Evolutionary conservation across 2,888 invertebrate genomes (phyloP).

Genomic region (Eupithecia pulchellata): DNA sequence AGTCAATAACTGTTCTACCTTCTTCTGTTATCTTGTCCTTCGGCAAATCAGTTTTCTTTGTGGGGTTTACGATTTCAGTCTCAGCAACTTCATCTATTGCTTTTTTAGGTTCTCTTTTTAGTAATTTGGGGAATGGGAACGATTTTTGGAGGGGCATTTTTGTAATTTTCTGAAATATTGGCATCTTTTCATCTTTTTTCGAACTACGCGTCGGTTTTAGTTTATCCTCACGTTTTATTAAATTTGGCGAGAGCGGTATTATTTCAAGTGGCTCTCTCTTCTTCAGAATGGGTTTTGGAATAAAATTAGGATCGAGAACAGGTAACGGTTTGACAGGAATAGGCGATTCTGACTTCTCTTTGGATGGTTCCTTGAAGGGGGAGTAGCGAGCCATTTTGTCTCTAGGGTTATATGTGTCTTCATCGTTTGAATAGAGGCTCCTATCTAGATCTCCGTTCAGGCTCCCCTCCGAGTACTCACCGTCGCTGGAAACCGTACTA

Average conservation of each 20-base stretch:
- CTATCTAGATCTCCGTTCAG: constrained; percentile 68
- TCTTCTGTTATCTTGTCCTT: constrained; percentile 85
- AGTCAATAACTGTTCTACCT: constrained; percentile 89
- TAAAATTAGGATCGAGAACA: constrained; percentile 88
- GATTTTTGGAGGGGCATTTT: constrained; percentile 73
- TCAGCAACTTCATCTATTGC: constrained; percentile 46
- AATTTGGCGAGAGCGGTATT: constrained; percentile 45
- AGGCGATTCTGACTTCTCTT: constrained; percentile 79
- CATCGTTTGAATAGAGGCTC: constrained; percentile 79
- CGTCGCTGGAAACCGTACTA: constrained; percentile 86
- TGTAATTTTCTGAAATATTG: constrained; percentile 75
- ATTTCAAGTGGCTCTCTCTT: constrained; percentile 72
- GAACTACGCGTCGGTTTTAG: constrained; percentile 52
- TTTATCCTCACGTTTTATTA: constrained; percentile 54
- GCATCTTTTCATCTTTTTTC: constrained; percentile 72
- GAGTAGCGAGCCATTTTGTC: constrained; percentile 73
- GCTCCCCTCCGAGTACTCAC: constrained; percentile 75
- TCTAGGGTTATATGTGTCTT: constrained; percentile 89
- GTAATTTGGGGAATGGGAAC: constrained; percentile 70
- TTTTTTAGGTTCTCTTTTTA: constrained; percentile 68
- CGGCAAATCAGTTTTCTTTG: constrained; percentile 56
- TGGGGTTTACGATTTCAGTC: constrained; percentile 47
- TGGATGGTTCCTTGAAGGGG: constrained; percentile 58
- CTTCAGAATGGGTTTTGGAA: constrained; percentile 93
- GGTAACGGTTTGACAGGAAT: constrained; percentile 86